Evolutionary conservation across 2,113 vertebrate species (phyloP), one percentile per base, ranked within the genome.

Genomic region (Varanus komodoensis): DNA sequence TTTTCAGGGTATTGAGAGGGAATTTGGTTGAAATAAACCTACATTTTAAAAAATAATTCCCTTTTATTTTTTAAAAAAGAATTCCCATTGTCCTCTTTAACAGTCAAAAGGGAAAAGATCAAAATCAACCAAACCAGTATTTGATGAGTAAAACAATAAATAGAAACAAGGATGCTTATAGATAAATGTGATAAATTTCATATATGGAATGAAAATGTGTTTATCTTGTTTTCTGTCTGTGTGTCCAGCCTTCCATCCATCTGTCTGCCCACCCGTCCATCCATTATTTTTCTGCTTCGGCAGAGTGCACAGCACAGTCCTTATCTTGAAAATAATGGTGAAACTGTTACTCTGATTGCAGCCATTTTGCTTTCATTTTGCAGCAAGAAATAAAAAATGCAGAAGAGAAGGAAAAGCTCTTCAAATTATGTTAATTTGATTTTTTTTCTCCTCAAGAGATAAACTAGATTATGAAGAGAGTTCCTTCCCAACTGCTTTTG

Each of bases 1-100:
- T 25, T 77, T 77, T 79, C 2, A 4, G 67, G 0, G 3, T 1
- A 64, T n/a, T 34, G 50, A 0, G 0, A 1, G 1, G 7, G 0
- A 19, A 15, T 78, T 44, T n/a, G 44, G 0, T 5, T 6, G 67
- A 6, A 1, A 25, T 27, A 7, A 7, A 32, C 17, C 1, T 3
- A 21, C 2, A n/a, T 32, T 73, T 73, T 73, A n/a, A 12, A 12
- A 73, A 32, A n/a, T 11, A 73, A n/a, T 73, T 73, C 71, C 32
- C 38, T 44, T 44, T 44, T 44, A 44, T 44, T 44, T 32, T 32
- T 73, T 73, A n/a, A 12, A 12, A 73, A 32, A n/a, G 2, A 73
- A n/a, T 73, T 73, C 71, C 32, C 38, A 44, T 44, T 44, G 38
- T 44, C 38, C 38, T 44, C 38, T 44, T 44, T 44, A 44, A 44